Base-by-base conservation (phyloP, 2,797 vertebrate species). In the Champsocephalus gunnari region DNA sequence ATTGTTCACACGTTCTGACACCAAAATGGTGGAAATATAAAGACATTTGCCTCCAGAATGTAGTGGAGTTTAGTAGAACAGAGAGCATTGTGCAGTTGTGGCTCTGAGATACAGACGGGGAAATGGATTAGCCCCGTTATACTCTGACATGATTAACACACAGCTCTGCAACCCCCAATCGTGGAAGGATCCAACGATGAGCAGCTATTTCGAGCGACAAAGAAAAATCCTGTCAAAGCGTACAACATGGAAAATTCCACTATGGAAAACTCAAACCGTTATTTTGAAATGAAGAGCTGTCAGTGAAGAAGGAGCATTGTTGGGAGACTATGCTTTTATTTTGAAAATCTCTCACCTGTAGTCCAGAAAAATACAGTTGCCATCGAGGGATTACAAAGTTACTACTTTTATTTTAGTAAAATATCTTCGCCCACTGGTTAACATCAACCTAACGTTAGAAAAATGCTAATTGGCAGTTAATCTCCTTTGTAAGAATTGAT, bases 141-240 rank as follows among this genome's bases (percentile, higher is more conserved):
- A 65, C 59, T 62, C 76, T 82, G 80, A 82, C 74, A 80, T 38
- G 71, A 87, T 88, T 87, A 88, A 67, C 82, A 69, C 56, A 10
- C 64, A 49, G 71, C 79, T 34, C 79, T 41, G 56, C 73, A 44
- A 53, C 77, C 66, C 41, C 28, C 75, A 43, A 32, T 44, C 44
- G n/a, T 38, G 51, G 14, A 85, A 49, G 43, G 77, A 79, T 80
- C 58, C 79, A 73, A 61, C 13, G 1, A 72, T 43, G 16, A 58
- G 16, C 79, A 60, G 13, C 79, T 85, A 86, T 87, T 89, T 89
- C 56, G 72, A 45, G 83, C 66, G 78, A 83, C 69, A 77, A 82
- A 87, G 68, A 73, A 28, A 81, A 87, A 87, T 78, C 72, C 72
- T 80, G 45, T 77, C 64, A 67, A 32, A 77, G 76, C 9, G 16